These are phyloP conservation scores for Jordanella pulchra DNA, from an alignment of 2,797 vertebrate species.

Conservation along the genomic window DNA sequence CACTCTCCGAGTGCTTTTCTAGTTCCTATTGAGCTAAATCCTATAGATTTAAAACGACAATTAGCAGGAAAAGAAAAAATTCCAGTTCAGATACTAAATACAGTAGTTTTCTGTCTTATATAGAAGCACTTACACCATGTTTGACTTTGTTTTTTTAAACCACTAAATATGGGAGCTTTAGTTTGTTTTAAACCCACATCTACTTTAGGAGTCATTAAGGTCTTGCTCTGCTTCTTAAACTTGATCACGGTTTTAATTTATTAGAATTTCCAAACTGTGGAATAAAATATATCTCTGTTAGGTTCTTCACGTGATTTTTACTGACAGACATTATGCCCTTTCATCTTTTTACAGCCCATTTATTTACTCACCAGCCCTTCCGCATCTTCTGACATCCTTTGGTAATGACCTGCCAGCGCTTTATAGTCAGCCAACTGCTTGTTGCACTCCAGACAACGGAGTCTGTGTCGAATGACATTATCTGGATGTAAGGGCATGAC, in stretches of 20 bases:
- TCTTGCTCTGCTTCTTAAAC: background rate
- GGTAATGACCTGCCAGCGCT: conserved; percentile 93
- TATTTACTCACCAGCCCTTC: conserved; percentile 88
- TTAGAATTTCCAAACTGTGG: no score
- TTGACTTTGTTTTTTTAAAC: background rate
- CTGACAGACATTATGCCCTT: no score
- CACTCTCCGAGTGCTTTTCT: no score
- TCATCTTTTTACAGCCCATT: conserved; percentile 11
- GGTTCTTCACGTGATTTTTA: no score
- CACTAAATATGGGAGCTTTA: no score
- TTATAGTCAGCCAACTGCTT: conserved; percentile 87
- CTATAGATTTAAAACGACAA: background rate
- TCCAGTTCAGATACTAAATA: background rate
- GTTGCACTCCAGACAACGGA: conserved; percentile 92
- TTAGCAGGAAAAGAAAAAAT: background rate
- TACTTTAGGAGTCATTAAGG: background rate
- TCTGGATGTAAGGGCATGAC: conserved; percentile 91
- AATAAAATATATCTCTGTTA: no score
- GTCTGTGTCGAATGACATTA: conserved; percentile 83
- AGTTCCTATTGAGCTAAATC: no score
- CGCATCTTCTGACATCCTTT: conserved; percentile 86
- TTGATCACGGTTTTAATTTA: background rate
- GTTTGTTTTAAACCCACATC: background rate
- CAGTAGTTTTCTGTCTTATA: background rate
- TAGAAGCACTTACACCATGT: background rate